Evolutionary conservation across 2,797 vertebrate genomes (phyloP).

Genomic region (Muscicapa comitata): DNA sequence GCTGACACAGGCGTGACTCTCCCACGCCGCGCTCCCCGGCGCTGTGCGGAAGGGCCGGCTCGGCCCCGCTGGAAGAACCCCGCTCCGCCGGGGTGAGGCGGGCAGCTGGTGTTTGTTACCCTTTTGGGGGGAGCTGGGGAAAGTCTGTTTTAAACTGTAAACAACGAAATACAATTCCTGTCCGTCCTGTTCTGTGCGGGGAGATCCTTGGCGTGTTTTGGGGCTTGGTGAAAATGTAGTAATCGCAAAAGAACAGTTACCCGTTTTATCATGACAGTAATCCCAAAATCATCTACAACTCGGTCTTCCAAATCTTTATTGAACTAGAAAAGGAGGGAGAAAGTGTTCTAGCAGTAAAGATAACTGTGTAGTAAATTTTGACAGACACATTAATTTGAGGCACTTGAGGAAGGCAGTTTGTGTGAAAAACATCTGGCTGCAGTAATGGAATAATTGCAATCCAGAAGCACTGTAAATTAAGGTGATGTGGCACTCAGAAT

Average conservation of each 20-base stretch:
- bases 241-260: background rate
- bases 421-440: background rate
- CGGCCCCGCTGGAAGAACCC: background rate
- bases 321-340: background rate
- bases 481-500: background rate
- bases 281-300: fast-evolving
- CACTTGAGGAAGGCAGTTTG: background rate
- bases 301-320: background rate
- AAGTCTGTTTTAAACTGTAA: background rate
- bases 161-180: background rate
- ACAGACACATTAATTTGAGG: background rate
- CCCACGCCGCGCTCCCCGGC: background rate
- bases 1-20: background rate
- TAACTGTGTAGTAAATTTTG: background rate
- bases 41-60: background rate
- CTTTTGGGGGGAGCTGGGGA: background rate
- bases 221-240: background rate
- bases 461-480: background rate
- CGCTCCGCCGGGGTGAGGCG: background rate
- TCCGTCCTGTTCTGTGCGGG: background rate
- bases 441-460: background rate
- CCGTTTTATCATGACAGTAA: background rate
- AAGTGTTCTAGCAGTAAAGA: background rate
- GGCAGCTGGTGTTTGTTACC: background rate
- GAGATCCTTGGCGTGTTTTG: background rate